phyloP scores from a whole-genome alignment of 2,113 vertebrate genomes.

The Sinocyclocheilus anophthalmus region DNA sequence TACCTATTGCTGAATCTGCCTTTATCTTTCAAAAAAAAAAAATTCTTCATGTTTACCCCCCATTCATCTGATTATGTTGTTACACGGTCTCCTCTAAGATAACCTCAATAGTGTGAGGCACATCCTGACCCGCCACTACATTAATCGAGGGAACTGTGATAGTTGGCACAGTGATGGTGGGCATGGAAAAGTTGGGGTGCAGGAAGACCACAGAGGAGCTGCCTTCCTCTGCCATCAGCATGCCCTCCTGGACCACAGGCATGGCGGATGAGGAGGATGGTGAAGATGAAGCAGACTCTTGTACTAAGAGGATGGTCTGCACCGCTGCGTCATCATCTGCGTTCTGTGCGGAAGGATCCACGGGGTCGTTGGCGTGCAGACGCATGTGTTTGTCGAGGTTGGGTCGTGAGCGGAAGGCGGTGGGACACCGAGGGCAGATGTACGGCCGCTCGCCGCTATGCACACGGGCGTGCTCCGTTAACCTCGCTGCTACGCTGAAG shows the following conservation, averaged over 20 bases:
- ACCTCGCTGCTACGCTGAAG: constrained; percentile 78
- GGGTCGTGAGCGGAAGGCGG: constrained; percentile 78
- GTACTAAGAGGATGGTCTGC: constrained; percentile 77
- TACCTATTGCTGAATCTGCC: not conserved
- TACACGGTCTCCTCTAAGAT: constrained; percentile 79
- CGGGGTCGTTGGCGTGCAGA: constrained; percentile 65
- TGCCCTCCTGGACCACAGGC: constrained; percentile 41
- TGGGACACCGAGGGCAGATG: constrained; percentile 71
- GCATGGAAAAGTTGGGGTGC: constrained; percentile 69
- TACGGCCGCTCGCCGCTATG: constrained; percentile 82
- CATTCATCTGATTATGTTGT: not conserved
- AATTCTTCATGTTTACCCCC: not conserved
- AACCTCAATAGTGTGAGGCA: constrained; percentile 77
- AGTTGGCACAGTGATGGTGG: constrained; percentile 70
- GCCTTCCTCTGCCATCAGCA: constrained; percentile 45
- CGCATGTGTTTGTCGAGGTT: constrained; percentile 80
- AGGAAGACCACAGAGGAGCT: constrained; percentile 75
- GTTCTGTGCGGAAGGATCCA: constrained; percentile 9
- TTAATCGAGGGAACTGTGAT: constrained; percentile 65
- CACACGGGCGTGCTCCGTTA: constrained; percentile 79
- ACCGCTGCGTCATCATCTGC: constrained; percentile 62
- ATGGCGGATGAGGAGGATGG: not conserved
- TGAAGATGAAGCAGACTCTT: constrained; percentile 46
- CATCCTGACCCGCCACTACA: constrained; percentile 69
- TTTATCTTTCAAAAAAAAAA: not conserved